Base-by-base conservation (phyloP, 2,888 invertebrate species). In the Trilocha varians region DNA sequence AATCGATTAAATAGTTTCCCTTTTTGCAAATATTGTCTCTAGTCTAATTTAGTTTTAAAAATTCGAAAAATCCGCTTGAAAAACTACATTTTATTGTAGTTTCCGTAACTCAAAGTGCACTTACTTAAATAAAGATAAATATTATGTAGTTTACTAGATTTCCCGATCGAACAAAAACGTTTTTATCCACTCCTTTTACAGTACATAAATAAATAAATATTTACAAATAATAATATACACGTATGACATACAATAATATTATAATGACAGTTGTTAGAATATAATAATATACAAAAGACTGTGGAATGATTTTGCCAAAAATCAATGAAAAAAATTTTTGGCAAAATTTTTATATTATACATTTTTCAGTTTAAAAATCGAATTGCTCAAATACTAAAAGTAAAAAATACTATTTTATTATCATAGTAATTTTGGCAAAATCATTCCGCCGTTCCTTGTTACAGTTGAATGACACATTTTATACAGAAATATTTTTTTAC, bases 401-500 rank as follows among this genome's bases (percentile, higher is more conserved):
- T 43, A 18, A 46, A 41, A 43, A 43, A 41, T 43, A n/a, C n/a
- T n/a, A n/a, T n/a, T n/a, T n/a, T n/a, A n/a, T n/a, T n/a, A 46
- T 48, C 51, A 42, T 38, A 35, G 38, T 38, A 45, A 55, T 62
- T 69, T 68, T 62, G 65, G 63, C 70, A 57, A 61, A 67, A 64
- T 70, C 62, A 56, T 55, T 50, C 57, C 57, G 57, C 60, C 60
- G 62, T 63, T 59, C 56, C 65, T 77, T 80, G 83, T 84, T 84
- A 79, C 70, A 70, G 79, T 77, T 75, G 67, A 62, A 69, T 79
- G 69, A 80, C 77, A 79, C 82, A 78, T 82, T 84, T 82, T 84
- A 84, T 80, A 83, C 70, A 82, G 75, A 80, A 79, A 79, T 82
- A 82, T 84, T 84, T 84, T 84, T 83, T 83, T 82, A 83, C 78